Conservation (phyloP, 1,140 invertebrate species). For the Gonatopus flavifemur region DNA sequence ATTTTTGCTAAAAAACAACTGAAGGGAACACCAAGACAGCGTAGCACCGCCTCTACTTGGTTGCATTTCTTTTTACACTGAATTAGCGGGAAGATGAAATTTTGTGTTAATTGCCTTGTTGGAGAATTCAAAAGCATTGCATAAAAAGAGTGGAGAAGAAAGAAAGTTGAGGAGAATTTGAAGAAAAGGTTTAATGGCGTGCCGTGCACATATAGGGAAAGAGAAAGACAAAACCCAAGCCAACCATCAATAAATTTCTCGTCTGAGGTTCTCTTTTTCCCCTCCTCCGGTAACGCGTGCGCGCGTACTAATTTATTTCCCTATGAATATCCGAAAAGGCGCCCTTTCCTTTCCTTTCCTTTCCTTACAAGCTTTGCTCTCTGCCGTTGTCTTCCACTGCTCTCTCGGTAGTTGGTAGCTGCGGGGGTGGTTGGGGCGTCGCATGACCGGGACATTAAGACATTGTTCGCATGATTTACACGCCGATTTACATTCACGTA, state of each 20-base stretch:
- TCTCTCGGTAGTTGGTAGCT: no score
- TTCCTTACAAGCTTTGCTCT: no score
- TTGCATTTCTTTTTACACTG: no score
- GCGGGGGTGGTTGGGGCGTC: slow-evolving; percentile 47
- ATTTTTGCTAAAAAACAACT: slow-evolving; percentile 29
- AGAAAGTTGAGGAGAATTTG: no score
- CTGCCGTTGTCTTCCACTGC: slow-evolving; percentile 44
- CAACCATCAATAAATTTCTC: slow-evolving; percentile 22
- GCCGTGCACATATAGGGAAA: no score
- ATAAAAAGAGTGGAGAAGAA: no score
- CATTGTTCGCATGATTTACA: slow-evolving; percentile 61
- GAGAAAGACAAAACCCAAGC: no score
- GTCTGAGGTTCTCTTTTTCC: slow-evolving; percentile 15
- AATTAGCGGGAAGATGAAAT: no score
- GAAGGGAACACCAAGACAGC: neutral
- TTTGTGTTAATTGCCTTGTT: no score
- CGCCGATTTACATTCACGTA: slow-evolving; percentile 57
- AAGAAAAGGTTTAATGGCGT: no score
- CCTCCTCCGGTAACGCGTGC: slow-evolving; percentile 30
- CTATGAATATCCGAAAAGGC: slow-evolving; percentile 51
- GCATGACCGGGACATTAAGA: slow-evolving; percentile 61
- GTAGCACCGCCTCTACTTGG: slow-evolving; percentile 9
- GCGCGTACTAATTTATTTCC: slow-evolving; percentile 52
- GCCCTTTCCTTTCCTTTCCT: slow-evolving; percentile 36
- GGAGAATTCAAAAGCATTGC: no score